Conservation (phyloP, 1,140 invertebrate genomes). For the Phortica variegata region DNA sequence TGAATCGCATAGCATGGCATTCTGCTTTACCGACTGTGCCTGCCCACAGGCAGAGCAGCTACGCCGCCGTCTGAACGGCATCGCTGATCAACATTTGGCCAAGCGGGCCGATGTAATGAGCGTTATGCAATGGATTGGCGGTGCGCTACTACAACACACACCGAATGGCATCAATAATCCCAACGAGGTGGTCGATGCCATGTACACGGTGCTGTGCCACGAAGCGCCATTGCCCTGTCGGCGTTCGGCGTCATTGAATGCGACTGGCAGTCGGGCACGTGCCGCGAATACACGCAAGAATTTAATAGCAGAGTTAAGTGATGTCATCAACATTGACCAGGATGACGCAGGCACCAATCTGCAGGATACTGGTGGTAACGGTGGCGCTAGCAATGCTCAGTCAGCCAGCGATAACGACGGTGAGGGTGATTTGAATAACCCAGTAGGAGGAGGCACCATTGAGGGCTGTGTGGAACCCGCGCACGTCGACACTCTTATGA, state of each 20-base stretch:
- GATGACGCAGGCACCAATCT: constrained; percentile 35
- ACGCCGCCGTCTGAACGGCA: constrained; percentile 25
- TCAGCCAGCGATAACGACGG: constrained; percentile 2
- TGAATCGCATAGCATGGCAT: constrained; percentile 79
- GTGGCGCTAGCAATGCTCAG: constrained; percentile 12
- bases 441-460: constrained; percentile 6
- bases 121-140: constrained; percentile 62
- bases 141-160: constrained; percentile 65
- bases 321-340: constrained; percentile 56
- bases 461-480: constrained; percentile 55
- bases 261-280: constrained; percentile 2
- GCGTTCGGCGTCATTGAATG: constrained; percentile 22
- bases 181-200: constrained; percentile 74
- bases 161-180: constrained; percentile 64
- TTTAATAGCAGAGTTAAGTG: constrained; percentile 40
- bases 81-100: constrained; percentile 28
- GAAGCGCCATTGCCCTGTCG: constrained; percentile 74
- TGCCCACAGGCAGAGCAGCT: constrained; percentile 70
- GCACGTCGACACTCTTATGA: constrained; percentile 72
- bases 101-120: constrained; percentile 66
- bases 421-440: constrained; percentile 14
- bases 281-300: constrained; percentile 32
- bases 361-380: neutral
- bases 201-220: constrained; percentile 83
- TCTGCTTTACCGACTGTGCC: constrained; percentile 80